Base-by-base conservation (phyloP, 2,888 invertebrate species). In the Lottia gigantea region DNA sequence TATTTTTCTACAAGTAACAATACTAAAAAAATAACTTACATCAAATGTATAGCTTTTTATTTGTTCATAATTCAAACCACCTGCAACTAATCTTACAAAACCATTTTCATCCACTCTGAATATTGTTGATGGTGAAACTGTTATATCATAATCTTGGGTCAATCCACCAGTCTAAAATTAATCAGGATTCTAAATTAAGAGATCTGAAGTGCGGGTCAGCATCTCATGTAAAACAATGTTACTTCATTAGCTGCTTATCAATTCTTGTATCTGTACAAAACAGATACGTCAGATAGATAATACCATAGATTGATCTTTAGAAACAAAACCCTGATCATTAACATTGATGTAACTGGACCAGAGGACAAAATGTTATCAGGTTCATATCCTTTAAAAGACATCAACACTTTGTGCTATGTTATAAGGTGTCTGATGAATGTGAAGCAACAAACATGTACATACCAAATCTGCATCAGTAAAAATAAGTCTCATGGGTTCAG, bases 381-480 rank as follows among this genome's bases (percentile, higher is more conserved):
- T 31, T 6, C 31, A 31, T n/a, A n/a, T n/a, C n/a, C n/a, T n/a
- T n/a, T n/a, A n/a, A n/a, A n/a, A n/a, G n/a, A n/a, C 2, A 6
- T 31, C 31, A 31, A 31, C 31, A 31, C 31, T 31, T 31, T 31
- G 31, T 31, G 31, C 31, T 31, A 31, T 31, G 31, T 6, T 31
- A 3, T 31, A 31, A 31, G 31, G 31, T 31, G 6, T 31, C 6
- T 31, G 31, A 31, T 3, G 31, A 31, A 3, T 31, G 31, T 40
- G 40, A 40, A 40, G 40, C 40, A 40, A 8, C 40, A 40, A 11
- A 40, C 11, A 31, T 31, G 15, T 46, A 72, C 82, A 68, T 75
- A 83, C 83, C 72, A 80, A 46, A 74, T 84, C 83, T 14, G 66
- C 46, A 71, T 84, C 83, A 8, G 74, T 71, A 11, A 83, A 78